These are phyloP conservation scores for Tethea ocularis DNA, from an alignment of 2,888 invertebrate genomes.

Conservation along the genomic window DNA sequence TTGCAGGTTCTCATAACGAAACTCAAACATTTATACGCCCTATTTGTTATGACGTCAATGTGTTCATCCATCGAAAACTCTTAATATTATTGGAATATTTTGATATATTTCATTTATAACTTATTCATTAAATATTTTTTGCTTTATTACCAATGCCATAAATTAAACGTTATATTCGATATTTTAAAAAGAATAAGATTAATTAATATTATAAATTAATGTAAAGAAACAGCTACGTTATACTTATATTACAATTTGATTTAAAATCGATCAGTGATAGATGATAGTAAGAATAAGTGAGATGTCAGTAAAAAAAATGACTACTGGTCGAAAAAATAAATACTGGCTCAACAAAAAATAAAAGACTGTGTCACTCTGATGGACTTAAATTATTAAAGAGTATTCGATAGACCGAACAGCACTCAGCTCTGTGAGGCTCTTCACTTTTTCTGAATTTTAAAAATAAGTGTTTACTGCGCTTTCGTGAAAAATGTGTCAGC, in stretches of 20 bases:
- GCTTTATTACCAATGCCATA: not conserved
- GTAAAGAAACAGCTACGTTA: too few species aligned
- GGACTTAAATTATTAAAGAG: conserved; percentile 52
- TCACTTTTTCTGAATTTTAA: conserved; percentile 37
- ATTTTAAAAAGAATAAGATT: too few species aligned
- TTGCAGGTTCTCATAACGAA: too few species aligned
- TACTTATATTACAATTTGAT: too few species aligned
- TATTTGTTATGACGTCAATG: too few species aligned
- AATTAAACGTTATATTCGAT: not conserved
- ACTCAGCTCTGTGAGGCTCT: conserved; percentile 30
- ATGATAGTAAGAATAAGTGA: not conserved
- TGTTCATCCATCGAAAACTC: too few species aligned
- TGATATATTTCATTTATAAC: too few species aligned
- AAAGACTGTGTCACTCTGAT: conserved; percentile 45
- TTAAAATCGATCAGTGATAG: not conserved
- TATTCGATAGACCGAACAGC: conserved; percentile 42
- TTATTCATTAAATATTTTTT: too few species aligned
- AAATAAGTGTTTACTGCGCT: conserved; percentile 29
- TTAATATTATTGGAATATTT: too few species aligned
- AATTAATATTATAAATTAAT: too few species aligned
- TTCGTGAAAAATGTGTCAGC: not conserved
- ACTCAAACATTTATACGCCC: too few species aligned
- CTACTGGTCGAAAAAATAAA: not conserved
- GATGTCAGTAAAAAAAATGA: not conserved
- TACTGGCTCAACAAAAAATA: conserved; percentile 25